Percentiles rank a stretch among this genome's conserved stretches.
These are phyloP conservation scores for Elanoides forficatus DNA, from an alignment of 2,113 vertebrate species.

Conservation along the genomic window DNA sequence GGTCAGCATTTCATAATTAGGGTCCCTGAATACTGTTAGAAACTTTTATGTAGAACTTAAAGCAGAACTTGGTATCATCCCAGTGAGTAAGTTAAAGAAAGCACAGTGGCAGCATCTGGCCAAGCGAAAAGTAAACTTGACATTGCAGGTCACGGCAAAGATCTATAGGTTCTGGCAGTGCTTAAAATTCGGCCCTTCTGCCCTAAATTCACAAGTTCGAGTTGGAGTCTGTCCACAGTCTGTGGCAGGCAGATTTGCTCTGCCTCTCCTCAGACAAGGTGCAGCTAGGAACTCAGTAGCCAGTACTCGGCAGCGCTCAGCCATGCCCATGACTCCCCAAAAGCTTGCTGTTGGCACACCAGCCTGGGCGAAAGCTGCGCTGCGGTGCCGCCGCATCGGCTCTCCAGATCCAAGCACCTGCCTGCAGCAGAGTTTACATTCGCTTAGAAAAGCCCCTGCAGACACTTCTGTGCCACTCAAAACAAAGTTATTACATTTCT, in stretches of 20 bases:
- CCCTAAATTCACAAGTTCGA: background rate
- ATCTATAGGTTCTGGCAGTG: background rate
- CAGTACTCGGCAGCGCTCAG: accelerated
- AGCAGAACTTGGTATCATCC: background rate
- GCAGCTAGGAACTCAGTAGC: no score
- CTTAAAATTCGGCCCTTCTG: background rate
- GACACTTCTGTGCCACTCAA: background rate
- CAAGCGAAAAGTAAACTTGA: background rate
- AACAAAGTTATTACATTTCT: background rate
- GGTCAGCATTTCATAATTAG: background rate
- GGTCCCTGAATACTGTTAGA: background rate
- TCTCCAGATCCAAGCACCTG: background rate
- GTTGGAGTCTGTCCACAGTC: background rate
- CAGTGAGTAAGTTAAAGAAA: background rate
- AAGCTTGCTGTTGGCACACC: accelerated
- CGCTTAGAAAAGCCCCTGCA: background rate
- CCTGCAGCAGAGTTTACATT: no score
- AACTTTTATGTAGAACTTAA: background rate
- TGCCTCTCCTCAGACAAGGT: background rate
- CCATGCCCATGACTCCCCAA: accelerated
- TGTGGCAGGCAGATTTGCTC: background rate
- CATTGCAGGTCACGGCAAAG: background rate
- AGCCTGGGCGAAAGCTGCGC: no score
- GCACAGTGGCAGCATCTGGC: background rate
- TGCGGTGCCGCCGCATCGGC: accelerated